phyloP scores from a whole-genome alignment of 2,888 invertebrate genomes.

The Dolichomitus sp. region DNA sequence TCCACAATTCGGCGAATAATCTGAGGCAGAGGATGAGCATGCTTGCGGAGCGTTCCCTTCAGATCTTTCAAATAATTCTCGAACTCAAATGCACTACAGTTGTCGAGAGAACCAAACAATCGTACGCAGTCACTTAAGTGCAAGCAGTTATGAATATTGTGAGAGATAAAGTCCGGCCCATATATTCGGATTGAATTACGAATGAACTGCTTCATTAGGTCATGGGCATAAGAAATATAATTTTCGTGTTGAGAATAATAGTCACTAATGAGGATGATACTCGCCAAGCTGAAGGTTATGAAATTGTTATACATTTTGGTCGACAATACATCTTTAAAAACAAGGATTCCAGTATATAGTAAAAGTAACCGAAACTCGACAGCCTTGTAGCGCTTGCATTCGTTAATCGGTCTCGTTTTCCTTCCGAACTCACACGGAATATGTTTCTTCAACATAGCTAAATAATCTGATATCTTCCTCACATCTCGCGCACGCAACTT shows the following conservation, averaged over 20 bases:
- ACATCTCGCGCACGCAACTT: constrained; percentile 56
- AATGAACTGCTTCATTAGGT: constrained; percentile 54
- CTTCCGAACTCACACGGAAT: constrained; percentile 73
- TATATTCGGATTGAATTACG: constrained; percentile 60
- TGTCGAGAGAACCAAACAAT: constrained; percentile 74
- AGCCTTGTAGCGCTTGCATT: constrained; percentile 67
- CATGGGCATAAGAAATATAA: constrained; percentile 53
- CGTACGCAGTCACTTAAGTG: constrained; percentile 75
- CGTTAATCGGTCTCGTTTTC: constrained; percentile 65
- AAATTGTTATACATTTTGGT: constrained; percentile 68
- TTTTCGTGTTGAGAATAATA: constrained; percentile 51
- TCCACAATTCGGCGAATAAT: constrained; percentile 51
- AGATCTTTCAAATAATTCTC: constrained; percentile 73
- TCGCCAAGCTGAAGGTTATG: constrained; percentile 63
- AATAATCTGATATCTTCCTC: constrained; percentile 32
- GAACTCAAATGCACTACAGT: constrained; percentile 77
- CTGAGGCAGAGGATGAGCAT: constrained; percentile 48
- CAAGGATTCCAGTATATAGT: constrained; percentile 55
- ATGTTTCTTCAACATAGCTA: constrained; percentile 44
- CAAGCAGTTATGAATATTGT: constrained; percentile 78
- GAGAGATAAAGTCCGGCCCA: constrained; percentile 72
- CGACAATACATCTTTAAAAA: constrained; percentile 64
- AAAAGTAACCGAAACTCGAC: constrained; percentile 69
- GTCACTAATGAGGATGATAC: constrained; percentile 9
- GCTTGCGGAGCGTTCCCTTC: constrained; percentile 36